Evolutionary conservation across 2,888 invertebrate genomes (phyloP), one percentile per base, ranked within the genome.

Genomic region (Melolontha melolontha): DNA sequence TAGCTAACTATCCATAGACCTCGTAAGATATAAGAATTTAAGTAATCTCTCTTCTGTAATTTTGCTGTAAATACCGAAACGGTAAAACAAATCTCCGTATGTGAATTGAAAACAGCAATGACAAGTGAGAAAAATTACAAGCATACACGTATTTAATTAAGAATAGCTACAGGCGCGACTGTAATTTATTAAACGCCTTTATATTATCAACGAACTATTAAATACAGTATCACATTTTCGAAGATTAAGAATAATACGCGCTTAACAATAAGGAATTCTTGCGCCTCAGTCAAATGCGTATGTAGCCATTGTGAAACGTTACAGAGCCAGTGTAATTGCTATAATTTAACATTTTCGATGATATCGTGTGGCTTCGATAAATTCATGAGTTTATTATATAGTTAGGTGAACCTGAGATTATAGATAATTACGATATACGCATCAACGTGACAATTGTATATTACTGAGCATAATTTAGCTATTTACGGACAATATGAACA

Each of bases 381-480:
- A 62, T 62, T 62, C 47, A 62, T 34, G 47, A 59, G 47, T 59
- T 59, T 59, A 59, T 59, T 59, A 34, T 59, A 44, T 57, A 42
- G 57, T 57, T 57, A 57, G 57, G 57, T 42, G 44, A 41, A 41
- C 42, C 57, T 7, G 47, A 62, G 47, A 62, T 62, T 62, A 47
- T 29, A 49, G 39, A 47, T 62, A 62, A 62, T 62, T 49, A 49
- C 59, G 59, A 34, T 39, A n/a, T 49, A 39, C 49, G 59, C 47
- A 47, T 62, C 44, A 62, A 62, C 59, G 59, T 62, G 47, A 62
- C 59, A 62, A 62, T 62, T 62, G 47, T 62, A 62, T 62, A 62
- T 62, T 62, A 16, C 59, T 44, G 59, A n/a, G 47, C 59, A 62
- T 62, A 62, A 62, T 62, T 62, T 34, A 62, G 59, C 59, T 29